These are phyloP conservation scores for Eupithecia tripunctaria DNA, from an alignment of 2,888 invertebrate species.

Conservation along the genomic window DNA sequence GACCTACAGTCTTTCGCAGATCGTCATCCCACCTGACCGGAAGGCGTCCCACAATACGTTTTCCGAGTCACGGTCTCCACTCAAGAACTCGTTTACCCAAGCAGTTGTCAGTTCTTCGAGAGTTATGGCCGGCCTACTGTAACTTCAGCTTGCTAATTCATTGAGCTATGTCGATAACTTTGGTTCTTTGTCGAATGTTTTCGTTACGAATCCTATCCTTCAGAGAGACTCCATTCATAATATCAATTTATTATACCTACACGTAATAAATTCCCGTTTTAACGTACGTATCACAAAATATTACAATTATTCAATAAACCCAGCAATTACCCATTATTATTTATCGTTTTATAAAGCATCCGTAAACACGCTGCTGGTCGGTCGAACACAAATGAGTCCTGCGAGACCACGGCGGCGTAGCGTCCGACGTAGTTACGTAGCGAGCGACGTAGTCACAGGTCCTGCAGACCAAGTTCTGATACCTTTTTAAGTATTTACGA, in stretches of 20 bases:
- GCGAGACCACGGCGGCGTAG: background rate
- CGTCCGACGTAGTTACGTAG: background rate
- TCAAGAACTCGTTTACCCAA: too few species aligned
- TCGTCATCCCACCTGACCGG: too few species aligned
- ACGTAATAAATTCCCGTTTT: background rate
- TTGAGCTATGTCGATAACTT: too few species aligned
- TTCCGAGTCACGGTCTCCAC: too few species aligned
- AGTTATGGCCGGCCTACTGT: too few species aligned
- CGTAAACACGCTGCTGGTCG: constrained; percentile 3
- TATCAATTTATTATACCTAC: background rate
- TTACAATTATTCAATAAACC: background rate
- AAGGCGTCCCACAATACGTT: too few species aligned
- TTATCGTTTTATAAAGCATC: background rate
- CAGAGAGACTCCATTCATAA: too few species aligned
- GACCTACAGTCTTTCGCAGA: too few species aligned
- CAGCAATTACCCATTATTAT: background rate
- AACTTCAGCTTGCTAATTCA: too few species aligned
- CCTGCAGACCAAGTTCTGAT: constrained; percentile 10
- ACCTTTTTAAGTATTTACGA: constrained; percentile 10
- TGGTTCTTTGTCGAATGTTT: too few species aligned
- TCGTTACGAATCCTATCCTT: too few species aligned
- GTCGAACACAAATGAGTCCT: constrained; percentile 20
- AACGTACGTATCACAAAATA: background rate
- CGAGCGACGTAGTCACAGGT: background rate
- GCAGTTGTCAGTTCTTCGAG: too few species aligned